Percentiles rank a stretch among this genome's conserved stretches.
Evolutionary conservation across 2,113 vertebrate species (phyloP).

Genomic region (Ranitomeya imitator): DNA sequence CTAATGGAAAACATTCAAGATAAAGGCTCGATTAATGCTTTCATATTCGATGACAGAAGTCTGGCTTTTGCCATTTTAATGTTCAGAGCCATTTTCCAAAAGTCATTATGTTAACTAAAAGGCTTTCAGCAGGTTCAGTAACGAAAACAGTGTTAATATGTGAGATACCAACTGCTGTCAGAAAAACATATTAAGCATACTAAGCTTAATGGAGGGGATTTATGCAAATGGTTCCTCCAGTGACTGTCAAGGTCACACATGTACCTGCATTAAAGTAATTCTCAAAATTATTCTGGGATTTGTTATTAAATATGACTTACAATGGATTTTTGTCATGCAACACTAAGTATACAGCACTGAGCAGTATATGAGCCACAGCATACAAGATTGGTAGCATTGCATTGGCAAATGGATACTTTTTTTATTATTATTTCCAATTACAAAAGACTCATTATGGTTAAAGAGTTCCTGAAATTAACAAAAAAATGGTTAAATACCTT

Average conservation of each 20-base stretch:
- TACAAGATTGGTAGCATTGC: too few relatives aligned
- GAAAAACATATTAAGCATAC: background rate
- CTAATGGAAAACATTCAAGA: slow-evolving; percentile 35
- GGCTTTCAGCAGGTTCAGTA: slow-evolving; percentile 19
- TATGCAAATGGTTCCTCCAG: background rate
- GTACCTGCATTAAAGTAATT: background rate
- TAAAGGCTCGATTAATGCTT: slow-evolving; percentile 41
- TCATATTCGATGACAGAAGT: background rate
- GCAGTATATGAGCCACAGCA: too few relatives aligned
- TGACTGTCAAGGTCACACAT: slow-evolving; percentile 9
- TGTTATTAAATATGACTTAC: background rate
- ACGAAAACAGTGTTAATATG: slow-evolving; percentile 6
- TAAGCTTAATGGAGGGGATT: background rate
- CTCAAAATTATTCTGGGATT: background rate
- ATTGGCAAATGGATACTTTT: too few relatives aligned
- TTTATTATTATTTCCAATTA: too few relatives aligned
- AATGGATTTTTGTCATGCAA: background rate
- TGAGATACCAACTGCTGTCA: background rate
- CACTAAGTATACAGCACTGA: background rate
- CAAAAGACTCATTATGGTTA: too few relatives aligned
- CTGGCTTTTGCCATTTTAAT: background rate
- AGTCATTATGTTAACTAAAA: slow-evolving; percentile 15
- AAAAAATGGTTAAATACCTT: too few relatives aligned
- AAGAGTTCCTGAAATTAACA: too few relatives aligned
- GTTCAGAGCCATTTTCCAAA: slow-evolving; percentile 9